Evolutionary conservation across 2,888 invertebrate genomes (phyloP).

Genomic region (Sisyra nigra): DNA sequence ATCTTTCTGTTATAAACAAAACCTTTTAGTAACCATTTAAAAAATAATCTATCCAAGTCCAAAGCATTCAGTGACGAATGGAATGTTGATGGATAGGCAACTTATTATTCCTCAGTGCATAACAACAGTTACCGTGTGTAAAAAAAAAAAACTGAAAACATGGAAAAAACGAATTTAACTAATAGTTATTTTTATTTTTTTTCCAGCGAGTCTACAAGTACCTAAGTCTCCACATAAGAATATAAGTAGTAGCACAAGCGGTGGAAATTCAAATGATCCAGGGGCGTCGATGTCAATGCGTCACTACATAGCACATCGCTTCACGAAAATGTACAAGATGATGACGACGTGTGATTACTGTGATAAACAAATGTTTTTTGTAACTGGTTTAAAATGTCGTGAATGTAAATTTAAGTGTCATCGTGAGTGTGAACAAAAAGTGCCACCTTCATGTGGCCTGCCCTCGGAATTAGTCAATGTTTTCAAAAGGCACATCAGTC

Average conservation of each 20-base stretch:
- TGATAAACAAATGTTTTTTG: slow-evolving; percentile 74
- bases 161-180: neutral
- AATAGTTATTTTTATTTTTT: slow-evolving; percentile 10
- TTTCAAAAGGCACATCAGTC: slow-evolving; percentile 31
- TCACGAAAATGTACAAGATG: slow-evolving; percentile 76
- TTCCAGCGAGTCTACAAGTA: slow-evolving; percentile 34
- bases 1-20: no score
- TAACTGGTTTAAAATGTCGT: slow-evolving; percentile 72
- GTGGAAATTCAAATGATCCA: slow-evolving; percentile 5
- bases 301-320: slow-evolving; percentile 79
- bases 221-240: slow-evolving; percentile 36
- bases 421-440: slow-evolving; percentile 78
- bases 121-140: no score
- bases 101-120: no score
- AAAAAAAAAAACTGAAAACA: no score
- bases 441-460: slow-evolving; percentile 82
- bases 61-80: no score
- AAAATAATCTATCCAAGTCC: no score
- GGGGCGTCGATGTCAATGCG: slow-evolving; percentile 45
- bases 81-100: no score
- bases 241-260: neutral
- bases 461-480: slow-evolving; percentile 72
- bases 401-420: slow-evolving; percentile 90
- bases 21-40: no score
- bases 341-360: slow-evolving; percentile 83